Evolutionary conservation across 2,797 vertebrate species (phyloP), one percentile per base, ranked within the genome.

Genomic region (Malacoctenus gilli): DNA sequence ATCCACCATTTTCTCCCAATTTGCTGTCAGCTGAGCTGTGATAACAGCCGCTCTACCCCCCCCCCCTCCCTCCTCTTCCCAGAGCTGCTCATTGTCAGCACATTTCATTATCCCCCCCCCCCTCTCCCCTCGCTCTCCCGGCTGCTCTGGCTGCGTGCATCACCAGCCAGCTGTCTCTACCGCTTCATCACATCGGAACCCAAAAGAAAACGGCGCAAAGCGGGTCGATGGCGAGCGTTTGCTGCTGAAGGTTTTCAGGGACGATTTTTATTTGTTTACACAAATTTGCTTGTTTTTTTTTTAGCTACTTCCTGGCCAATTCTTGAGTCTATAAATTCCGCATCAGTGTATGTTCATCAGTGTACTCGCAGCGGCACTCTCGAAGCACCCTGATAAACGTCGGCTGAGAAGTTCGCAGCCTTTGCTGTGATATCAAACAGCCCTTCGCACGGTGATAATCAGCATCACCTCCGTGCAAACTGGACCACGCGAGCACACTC

Each of bases 81-180:
- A 5, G 59, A 64, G 74, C 66, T 35, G 54, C 47, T 84, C 47
- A 34, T 51, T 62, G 64, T 77, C 56, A 32, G 67, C 56, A 63
- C 69, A 47, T 72, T 82, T 62, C 41, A 57, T 63, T 65, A 56
- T 75, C 59, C 56, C 23, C 34, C 48, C 59, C 25, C 9, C 25
- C 9, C 5, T 28, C 25, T 28, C 25, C n/a, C 9, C 25, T 28
- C 25, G 6, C 25, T 28, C 25, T 28, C 2, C 9, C 25, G 2
- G 5, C 4, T 9, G 2, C 25, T 9, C 59, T 68, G 0, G 3
- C 56, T 34, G 66, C 13, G 11, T 11, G 25, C 43, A 65, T 59
- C 57, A 62, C 42, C 60, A 64, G 44, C 66, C 65, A 41, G 64
- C 64, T 61, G 69, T 77, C 68, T 31, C 52, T 32, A 53, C 47